phyloP scores from a whole-genome alignment of 2,113 vertebrate genomes.

The Nyctereutes procyonoides region DNA sequence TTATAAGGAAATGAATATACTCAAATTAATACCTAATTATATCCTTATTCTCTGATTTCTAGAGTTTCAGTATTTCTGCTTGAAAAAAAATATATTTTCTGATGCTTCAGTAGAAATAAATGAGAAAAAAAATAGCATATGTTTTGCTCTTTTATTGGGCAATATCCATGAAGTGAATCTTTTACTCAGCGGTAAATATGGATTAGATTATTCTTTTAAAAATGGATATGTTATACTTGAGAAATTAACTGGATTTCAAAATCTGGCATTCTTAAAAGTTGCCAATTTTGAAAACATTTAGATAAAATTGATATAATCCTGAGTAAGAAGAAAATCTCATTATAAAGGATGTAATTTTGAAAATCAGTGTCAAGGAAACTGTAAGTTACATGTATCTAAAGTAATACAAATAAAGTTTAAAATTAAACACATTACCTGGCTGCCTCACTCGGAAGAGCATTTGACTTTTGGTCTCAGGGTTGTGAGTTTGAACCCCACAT shows the following conservation, averaged over 20 bases:
- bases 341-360: background rate
- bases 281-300: background rate
- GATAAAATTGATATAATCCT: background rate
- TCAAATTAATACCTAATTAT: constrained; percentile 68
- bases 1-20: constrained; percentile 68
- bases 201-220: background rate
- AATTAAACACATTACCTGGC: background rate
- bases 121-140: background rate
- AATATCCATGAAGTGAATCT: background rate
- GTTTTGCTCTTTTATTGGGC: background rate
- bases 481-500: background rate
- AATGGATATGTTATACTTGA: background rate
- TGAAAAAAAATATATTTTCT: constrained; percentile 47
- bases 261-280: background rate
- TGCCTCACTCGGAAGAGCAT: background rate
- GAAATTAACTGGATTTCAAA: constrained; percentile 43
- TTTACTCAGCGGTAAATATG: constrained; percentile 3
- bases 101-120: constrained; percentile 4
- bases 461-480: background rate
- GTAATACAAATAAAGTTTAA: background rate
- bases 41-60: constrained; percentile 21
- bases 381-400: background rate
- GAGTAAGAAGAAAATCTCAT: background rate
- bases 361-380: background rate
- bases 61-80: constrained; percentile 27